These are phyloP conservation scores for Acronicta alni DNA, from an alignment of 2,888 invertebrate species.

Conservation along the genomic window DNA sequence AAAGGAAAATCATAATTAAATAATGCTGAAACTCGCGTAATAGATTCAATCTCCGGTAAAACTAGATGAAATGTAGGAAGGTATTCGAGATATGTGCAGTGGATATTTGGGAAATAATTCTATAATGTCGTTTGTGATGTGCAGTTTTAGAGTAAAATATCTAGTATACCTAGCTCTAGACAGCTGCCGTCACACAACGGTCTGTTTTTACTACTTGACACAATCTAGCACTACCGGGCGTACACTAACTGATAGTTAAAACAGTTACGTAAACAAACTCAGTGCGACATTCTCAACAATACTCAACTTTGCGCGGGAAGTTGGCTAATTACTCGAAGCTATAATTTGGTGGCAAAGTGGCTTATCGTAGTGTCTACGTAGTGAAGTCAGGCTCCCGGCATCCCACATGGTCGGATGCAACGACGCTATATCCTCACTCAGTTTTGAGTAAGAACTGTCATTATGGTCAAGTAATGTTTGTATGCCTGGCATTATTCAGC, in stretches of 20 bases:
- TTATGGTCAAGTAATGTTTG: too few relatives aligned
- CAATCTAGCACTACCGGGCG: neutral
- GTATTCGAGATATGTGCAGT: too few relatives aligned
- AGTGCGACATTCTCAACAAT: conserved; percentile 5
- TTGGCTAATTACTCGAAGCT: conserved; percentile 39
- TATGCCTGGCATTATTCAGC: too few relatives aligned
- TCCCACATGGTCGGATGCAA: neutral
- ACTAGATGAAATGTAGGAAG: too few relatives aligned
- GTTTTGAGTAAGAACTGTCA: neutral
- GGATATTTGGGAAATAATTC: too few relatives aligned
- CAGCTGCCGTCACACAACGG: neutral
- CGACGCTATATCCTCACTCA: neutral
- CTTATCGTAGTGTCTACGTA: conserved; percentile 10
- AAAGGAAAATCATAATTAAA: too few relatives aligned
- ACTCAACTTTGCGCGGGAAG: conserved; percentile 13
- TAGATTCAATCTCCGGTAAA: too few relatives aligned
- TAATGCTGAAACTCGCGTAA: too few relatives aligned
- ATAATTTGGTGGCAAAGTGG: conserved; percentile 28
- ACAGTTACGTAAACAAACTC: conserved; percentile 24
- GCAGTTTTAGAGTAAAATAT: too few relatives aligned
- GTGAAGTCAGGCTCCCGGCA: neutral
- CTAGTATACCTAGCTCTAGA: too few relatives aligned
- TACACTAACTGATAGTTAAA: conserved; percentile 14
- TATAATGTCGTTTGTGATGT: too few relatives aligned
- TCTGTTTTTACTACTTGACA: conserved; percentile 6